Base-by-base conservation (phyloP, 2,888 invertebrate genomes). In the Apotomis capreana region DNA sequence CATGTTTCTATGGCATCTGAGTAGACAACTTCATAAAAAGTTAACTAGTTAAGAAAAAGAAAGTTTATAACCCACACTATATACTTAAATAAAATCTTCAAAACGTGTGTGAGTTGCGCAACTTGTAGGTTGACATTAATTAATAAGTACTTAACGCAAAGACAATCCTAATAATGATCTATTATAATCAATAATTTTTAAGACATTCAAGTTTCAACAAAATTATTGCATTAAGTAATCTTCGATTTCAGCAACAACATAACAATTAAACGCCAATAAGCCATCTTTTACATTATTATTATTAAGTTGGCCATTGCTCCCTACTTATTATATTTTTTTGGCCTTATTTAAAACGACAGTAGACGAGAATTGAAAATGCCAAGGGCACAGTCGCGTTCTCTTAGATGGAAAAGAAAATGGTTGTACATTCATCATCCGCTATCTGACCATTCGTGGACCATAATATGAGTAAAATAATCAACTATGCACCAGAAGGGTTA, bases 221-320 rank as follows among this genome's bases (percentile, higher is more conserved):
- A 49, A 49, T 40, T 0, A 40, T 40, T 9, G 26, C 3, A 40
- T 15, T 12, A 26, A 6, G 4, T 26, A 49, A 26, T 12, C 3
- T n/a, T 37, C 4, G 0, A 13, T 15, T 67, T 6, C 40, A 57
- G 49, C 57, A 9, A 49, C 57, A 67, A 49, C 58, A 49, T 10
- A 64, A 70, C 8, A 51, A 69, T 37, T 5, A 15, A 44, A 55
- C 37, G 5, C 3, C 46, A 64, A 52, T 46, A 64, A 64, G 64
- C 59, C 52, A 52, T 44, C 51, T 9, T 58, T 70, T 70, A 63
- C 51, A 64, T 8, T 64, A 37, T 4, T 52, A 58, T 51, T 59
- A 0, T 52, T 70, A 36, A 3, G 36, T 59, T 59, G 58, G 44
- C 58, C 59, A 63, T 64, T 64, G 70, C 52, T 70, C 52, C 59